Conservation (phyloP, 2,113 vertebrate species). For the Canis aureus region DNA sequence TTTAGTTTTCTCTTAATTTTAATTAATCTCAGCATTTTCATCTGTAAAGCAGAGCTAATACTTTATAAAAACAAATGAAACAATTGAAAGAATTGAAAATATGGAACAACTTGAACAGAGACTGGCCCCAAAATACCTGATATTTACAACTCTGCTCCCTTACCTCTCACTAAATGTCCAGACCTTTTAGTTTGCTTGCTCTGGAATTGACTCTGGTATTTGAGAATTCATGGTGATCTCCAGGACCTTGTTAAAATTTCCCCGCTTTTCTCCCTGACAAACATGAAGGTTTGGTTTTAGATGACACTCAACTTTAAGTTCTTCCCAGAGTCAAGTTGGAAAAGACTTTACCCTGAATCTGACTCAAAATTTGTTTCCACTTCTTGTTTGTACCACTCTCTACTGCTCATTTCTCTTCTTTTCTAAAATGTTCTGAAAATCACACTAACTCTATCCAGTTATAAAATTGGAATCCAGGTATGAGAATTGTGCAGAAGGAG, state of each 20-base stretch:
- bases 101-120: background rate
- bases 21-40: background rate
- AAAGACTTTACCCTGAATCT: background rate
- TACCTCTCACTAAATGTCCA: no score
- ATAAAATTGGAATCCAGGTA: background rate
- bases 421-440: background rate
- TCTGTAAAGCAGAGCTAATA: background rate
- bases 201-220: background rate
- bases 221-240: background rate
- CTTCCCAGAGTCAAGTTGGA: background rate
- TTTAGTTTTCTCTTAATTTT: background rate
- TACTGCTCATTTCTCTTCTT: background rate
- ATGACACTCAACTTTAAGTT: background rate
- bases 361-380: background rate
- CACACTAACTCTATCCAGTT: background rate
- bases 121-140: background rate
- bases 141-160: background rate
- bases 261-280: background rate
- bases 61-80: conserved; percentile 20
- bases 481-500: background rate
- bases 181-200: background rate
- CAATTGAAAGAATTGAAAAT: background rate
- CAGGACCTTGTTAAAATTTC: background rate
- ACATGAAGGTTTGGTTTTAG: background rate
- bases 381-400: background rate